Conservation (phyloP, 2,113 vertebrate species). For the Dicaeum eximium region DNA sequence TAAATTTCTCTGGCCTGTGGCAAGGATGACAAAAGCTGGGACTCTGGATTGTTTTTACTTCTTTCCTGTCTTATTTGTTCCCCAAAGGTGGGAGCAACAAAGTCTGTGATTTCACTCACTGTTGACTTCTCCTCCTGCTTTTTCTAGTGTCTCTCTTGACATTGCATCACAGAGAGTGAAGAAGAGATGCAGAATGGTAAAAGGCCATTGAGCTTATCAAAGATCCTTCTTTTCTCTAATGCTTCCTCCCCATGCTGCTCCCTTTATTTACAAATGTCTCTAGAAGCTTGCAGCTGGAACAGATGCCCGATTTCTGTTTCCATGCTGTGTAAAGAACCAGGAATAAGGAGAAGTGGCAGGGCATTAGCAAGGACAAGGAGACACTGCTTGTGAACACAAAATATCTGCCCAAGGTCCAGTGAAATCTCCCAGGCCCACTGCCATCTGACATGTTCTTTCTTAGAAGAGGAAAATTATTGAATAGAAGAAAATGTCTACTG, state of each 20-base stretch:
- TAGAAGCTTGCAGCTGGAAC: not conserved
- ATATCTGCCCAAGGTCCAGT: not conserved
- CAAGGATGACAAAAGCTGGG: not conserved
- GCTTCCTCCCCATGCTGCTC: not conserved
- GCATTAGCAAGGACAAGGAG: not conserved
- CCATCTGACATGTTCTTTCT: not conserved
- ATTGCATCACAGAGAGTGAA: not conserved
- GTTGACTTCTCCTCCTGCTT: not conserved
- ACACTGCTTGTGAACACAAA: not conserved
- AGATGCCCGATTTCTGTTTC: not conserved
- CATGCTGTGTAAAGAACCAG: not conserved
- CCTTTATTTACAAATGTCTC: not conserved
- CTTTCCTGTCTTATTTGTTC: not conserved
- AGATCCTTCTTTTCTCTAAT: not conserved
- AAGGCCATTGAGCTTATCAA: not conserved
- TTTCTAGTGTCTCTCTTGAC: not conserved
- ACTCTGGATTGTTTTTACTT: not conserved
- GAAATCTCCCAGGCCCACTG: not conserved
- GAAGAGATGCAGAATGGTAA: not conserved
- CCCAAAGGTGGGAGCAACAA: not conserved
- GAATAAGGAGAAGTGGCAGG: not conserved
- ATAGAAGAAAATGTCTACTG: not conserved
- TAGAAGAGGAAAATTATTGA: not conserved
- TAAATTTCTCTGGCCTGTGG: not conserved
- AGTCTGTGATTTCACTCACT: not conserved